These are phyloP conservation scores for Hanleya hanleyi DNA, from an alignment of 2,888 invertebrate species.

Conservation along the genomic window DNA sequence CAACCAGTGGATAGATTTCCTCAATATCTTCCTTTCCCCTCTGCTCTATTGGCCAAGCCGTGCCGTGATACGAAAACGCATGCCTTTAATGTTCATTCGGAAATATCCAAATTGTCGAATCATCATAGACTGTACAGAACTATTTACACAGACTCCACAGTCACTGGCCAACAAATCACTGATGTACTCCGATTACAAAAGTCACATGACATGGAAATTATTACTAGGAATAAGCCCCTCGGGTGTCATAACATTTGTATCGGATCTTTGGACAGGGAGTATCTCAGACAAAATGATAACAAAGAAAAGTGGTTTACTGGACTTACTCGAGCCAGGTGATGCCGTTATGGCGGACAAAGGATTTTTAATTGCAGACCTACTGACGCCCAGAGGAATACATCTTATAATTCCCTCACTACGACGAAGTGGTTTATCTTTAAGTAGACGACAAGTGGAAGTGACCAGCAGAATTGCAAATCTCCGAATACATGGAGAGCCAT, in stretches of 20 bases:
- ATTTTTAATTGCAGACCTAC: conserved; percentile 32
- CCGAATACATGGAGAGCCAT: conserved; percentile 29
- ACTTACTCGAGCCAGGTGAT: conserved; percentile 37
- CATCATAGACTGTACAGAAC: conserved; percentile 43
- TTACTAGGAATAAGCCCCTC: conserved; percentile 35
- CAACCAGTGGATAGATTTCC: background rate
- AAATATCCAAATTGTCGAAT: conserved; percentile 33
- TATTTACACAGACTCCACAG: conserved; percentile 32
- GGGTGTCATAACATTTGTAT: conserved; percentile 36
- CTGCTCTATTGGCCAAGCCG: background rate
- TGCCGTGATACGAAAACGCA: conserved; percentile 1
- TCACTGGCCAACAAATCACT: conserved; percentile 23
- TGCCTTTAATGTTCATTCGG: conserved; percentile 30
- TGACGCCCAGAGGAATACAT: conserved; percentile 17
- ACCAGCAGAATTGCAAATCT: conserved; percentile 29
- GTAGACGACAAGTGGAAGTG: conserved; percentile 13
- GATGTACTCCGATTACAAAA: conserved; percentile 33
- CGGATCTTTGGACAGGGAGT: conserved; percentile 34
- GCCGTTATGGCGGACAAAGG: conserved; percentile 43
- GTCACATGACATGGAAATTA: conserved; percentile 33
- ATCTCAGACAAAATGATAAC: conserved; percentile 38
- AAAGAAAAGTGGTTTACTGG: conserved; percentile 21
- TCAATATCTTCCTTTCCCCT: background rate
- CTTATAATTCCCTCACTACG: conserved; percentile 36
- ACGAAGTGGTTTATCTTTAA: conserved; percentile 14